Base-by-base conservation (phyloP, 2,113 vertebrate species). In the Leuciscus idus region DNA sequence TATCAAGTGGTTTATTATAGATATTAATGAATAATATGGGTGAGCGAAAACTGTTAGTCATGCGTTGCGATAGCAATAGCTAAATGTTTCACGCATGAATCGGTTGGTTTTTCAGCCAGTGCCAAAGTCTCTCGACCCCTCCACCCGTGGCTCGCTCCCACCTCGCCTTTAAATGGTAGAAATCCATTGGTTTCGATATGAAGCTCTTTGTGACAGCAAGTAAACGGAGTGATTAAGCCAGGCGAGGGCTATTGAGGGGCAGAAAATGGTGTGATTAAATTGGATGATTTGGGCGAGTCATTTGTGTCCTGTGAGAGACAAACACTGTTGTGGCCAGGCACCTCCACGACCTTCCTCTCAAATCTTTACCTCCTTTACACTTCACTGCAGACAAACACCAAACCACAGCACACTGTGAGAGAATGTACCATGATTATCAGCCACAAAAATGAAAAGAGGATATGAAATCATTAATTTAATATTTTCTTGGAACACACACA, bases 101-200 rank as follows among this genome's bases (percentile, higher is more conserved):
- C 48, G 83, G 15, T 89, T 33, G 80, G 78, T 59, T 87, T 89
- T 86, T 87, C 61, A 89, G 89, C 66, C 68, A 81, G 78, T 36
- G 84, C 83, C 64, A 33, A 75, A 83, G 61, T 82, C 79, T 87
- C 83, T 87, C 85, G 66, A 88, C 87, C 89, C 59, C 68, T 30
- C 75, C 85, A 4, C 83, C 78, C 83, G 26, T 59, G 36, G 68
- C 87, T 81, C 36, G 64, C 77, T 76, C 85, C 81, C 78, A 74
- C 50, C 74, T 76, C 84, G 82, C 85, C 73, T 70, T 81, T 90
- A 87, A 90, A 92, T 90, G 89, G 84, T 88, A 84, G 85, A 91
- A 92, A 91, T 92, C 89, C 91, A 92, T 91, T 90, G 90, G 91
- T 91, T 90, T 92, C 90, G 88, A 92, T 92, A 90, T 90, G 89